Evolutionary conservation across 2,888 invertebrate species (phyloP).

Genomic region (Cerceris rybyensis): DNA sequence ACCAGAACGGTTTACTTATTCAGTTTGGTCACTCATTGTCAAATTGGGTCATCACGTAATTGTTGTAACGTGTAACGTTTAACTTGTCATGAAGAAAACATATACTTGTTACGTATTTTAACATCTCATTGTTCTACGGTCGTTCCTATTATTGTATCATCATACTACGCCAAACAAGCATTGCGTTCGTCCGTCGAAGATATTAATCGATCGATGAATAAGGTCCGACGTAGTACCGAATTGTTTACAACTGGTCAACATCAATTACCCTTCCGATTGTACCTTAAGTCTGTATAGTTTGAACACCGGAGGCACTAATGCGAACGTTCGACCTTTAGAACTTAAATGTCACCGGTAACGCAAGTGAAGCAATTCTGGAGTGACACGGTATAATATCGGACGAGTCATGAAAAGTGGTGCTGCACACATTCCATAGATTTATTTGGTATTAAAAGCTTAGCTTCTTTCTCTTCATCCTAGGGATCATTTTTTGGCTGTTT

Average conservation of each 20-base stretch:
- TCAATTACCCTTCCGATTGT: conserved; percentile 56
- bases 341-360: conserved; percentile 22
- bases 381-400: conserved; percentile 17
- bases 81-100: background rate
- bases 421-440: conserved; percentile 30
- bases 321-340: conserved; percentile 41
- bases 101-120: background rate
- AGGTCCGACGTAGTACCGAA: conserved; percentile 42
- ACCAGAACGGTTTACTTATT: background rate
- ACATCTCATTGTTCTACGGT: background rate
- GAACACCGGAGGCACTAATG: conserved; percentile 19
- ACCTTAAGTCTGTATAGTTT: conserved; percentile 28
- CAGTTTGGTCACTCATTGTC: background rate
- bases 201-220: conserved; percentile 42
- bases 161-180: conserved; percentile 14
- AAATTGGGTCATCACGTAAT: background rate
- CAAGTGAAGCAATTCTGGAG: conserved; percentile 31
- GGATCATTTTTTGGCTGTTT: conserved; percentile 6
- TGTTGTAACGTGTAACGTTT: background rate
- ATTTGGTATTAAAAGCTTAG: conserved; percentile 40
- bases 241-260: conserved; percentile 64
- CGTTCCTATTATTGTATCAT: background rate
- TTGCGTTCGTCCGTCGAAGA: conserved; percentile 42
- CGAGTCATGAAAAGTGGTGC: background rate
- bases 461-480: background rate